Percentiles rank a stretch among this genome's conserved stretches.
These are phyloP conservation scores for Eilema depressum DNA, from an alignment of 2,888 invertebrate species.

Conservation along the genomic window DNA sequence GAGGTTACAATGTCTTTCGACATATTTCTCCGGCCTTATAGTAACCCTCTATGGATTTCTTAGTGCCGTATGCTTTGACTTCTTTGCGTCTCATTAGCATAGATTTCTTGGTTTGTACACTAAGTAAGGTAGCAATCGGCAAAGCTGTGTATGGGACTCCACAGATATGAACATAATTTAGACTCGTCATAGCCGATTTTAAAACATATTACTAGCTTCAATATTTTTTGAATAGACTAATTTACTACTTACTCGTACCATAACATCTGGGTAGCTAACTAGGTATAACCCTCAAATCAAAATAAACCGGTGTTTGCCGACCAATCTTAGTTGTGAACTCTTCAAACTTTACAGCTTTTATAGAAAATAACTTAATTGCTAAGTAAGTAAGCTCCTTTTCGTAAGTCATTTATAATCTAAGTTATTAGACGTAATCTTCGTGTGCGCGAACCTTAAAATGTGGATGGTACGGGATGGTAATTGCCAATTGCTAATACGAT, in stretches of 20 bases:
- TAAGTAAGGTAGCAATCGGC: conserved; percentile 96
- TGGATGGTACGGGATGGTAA: neutral
- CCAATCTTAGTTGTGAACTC: conserved; percentile 97
- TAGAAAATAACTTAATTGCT: conserved; percentile 90
- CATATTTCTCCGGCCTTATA: conserved; percentile 92
- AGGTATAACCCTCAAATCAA: conserved; percentile 97
- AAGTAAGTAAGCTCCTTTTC: conserved; percentile 84
- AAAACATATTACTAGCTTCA: no score
- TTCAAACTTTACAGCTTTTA: conserved; percentile 97
- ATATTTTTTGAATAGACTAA: neutral
- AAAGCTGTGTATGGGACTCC: conserved; percentile 99
- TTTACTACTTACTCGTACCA: conserved; percentile 89
- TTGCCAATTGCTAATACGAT: no score
- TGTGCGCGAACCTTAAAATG: neutral
- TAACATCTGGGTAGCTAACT: conserved; percentile 94
- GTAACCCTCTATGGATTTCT: conserved; percentile 97
- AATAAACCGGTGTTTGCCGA: conserved; percentile 96
- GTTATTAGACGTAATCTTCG: neutral
- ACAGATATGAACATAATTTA: conserved; percentile 91
- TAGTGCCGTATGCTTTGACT: conserved; percentile 97
- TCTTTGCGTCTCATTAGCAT: conserved; percentile 98
- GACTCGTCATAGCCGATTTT: conserved; percentile 83
- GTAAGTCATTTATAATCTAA: conserved; percentile 57
- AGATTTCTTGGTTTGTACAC: conserved; percentile 90
- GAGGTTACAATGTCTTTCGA: conserved; percentile 97